Base-by-base conservation (phyloP, 2,888 invertebrate genomes). In the Drosophila percnosoma region DNA sequence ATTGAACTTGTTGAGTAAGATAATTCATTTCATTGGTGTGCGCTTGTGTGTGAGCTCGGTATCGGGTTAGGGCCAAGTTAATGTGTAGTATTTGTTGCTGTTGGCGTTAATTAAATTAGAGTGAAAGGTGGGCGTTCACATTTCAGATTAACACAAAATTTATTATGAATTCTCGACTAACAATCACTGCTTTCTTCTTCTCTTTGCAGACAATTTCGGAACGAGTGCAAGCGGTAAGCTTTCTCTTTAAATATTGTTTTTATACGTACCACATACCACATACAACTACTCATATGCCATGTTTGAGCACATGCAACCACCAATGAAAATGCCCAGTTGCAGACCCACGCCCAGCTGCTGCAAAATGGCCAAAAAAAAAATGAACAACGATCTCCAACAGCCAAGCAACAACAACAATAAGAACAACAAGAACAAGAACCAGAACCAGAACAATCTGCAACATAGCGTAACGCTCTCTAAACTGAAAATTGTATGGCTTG, bases 161-260 rank as follows among this genome's bases (percentile, higher is more conserved):
- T 58, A 54, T 49, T 33, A 53, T 51, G 6, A 53, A 57, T 36
- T 58, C 51, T 21, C 49, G n/a, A 78, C 67, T 80, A 69, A 80
- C 67, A 45, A 45, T 24, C 45, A 45, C 21, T 4, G 24, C 34
- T 66, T 31, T 67, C 55, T 59, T 40, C 66, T 45, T 60, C 53
- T 65, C 45, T 66, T 91, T 91, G 55, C 91, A 91, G 91, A 91
- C 85, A 91, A 91, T 83, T 91, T 92, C 76, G 91, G 91, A 82
- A 91, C 91, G 90, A 91, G 91, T 92, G 91, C 91, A 90, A 91
- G 91, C 78, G 91, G 91, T 91, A 90, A 91, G 91, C 48, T 74
- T 75, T 78, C 63, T 65, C 61, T 34, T 55, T 49, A 52, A 54
- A 21, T 54, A 57, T 55, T 21, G 29, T 5, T 2, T 6, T 31